These are phyloP conservation scores for Xenus cinereus DNA, from an alignment of 2,113 vertebrate genomes.

Conservation along the genomic window DNA sequence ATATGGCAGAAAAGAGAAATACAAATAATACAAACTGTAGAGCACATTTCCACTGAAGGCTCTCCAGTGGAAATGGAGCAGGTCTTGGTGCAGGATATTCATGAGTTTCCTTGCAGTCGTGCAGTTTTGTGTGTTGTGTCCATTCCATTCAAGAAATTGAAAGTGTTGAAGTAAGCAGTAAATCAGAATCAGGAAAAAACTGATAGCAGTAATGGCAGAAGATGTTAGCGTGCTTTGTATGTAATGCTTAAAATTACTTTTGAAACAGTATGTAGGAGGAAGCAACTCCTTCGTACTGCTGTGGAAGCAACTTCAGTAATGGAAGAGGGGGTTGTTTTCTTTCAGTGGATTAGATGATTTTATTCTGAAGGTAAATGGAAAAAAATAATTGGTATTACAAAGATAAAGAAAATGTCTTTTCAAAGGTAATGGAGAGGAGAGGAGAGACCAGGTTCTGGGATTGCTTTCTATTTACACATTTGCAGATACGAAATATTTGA, in stretches of 20 bases:
- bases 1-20: not conserved
- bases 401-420: not conserved
- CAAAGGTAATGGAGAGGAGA: not conserved
- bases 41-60: not conserved
- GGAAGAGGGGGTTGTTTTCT: not conserved
- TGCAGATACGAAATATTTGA: not conserved
- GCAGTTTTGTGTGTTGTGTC: not conserved
- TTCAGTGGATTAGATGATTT: not conserved
- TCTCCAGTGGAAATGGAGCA: not conserved
- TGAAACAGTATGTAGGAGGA: not conserved
- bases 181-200: not conserved
- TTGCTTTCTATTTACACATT: not conserved
- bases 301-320: not conserved
- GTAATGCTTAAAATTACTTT: slow-evolving; percentile 20
- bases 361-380: not conserved
- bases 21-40: not conserved
- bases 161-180: not conserved
- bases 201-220: not conserved
- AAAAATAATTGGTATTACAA: not conserved
- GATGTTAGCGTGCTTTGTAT: not conserved
- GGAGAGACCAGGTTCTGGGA: not conserved
- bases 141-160: not conserved
- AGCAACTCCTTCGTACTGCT: not conserved
- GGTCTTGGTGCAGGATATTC: not conserved
- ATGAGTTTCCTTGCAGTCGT: not conserved